Conservation (phyloP, 2,113 vertebrate genomes). For the Cavia aperea region DNA sequence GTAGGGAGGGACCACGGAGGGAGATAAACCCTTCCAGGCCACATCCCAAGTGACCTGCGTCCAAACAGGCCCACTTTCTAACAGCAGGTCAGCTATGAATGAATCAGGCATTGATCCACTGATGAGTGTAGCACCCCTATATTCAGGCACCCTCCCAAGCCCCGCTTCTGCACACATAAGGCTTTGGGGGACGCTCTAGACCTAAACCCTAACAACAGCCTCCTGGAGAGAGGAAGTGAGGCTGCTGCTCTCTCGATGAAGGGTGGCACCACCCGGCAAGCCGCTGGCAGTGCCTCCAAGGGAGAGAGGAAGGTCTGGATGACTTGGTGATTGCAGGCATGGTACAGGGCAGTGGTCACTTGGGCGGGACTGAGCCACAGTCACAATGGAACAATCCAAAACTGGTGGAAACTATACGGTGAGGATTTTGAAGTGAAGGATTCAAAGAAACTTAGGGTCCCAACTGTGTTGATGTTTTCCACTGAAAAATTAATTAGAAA, state of each 20-base stretch:
- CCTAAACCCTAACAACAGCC: neutral
- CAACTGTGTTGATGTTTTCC: neutral
- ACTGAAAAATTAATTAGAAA: neutral
- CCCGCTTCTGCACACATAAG: neutral
- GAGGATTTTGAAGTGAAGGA: neutral
- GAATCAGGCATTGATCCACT: neutral
- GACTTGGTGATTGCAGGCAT: neutral
- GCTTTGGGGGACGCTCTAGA: neutral
- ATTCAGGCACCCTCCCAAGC: neutral
- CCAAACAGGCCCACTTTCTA: neutral
- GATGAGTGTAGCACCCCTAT: neutral
- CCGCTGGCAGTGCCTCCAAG: neutral
- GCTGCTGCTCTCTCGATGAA: neutral
- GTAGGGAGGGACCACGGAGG: neutral
- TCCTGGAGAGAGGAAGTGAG: neutral
- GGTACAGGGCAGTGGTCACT: neutral
- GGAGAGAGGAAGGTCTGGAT: neutral
- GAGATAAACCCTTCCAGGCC: neutral
- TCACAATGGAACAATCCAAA: neutral
- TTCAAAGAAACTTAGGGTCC: neutral
- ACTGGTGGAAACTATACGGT: neutral
- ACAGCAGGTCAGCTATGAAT: neutral
- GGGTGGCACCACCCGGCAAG: neutral
- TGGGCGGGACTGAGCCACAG: neutral
- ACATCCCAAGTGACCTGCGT: neutral